These are phyloP conservation scores for Protonibea diacanthus DNA, from an alignment of 2,797 vertebrate genomes.

Conservation along the genomic window DNA sequence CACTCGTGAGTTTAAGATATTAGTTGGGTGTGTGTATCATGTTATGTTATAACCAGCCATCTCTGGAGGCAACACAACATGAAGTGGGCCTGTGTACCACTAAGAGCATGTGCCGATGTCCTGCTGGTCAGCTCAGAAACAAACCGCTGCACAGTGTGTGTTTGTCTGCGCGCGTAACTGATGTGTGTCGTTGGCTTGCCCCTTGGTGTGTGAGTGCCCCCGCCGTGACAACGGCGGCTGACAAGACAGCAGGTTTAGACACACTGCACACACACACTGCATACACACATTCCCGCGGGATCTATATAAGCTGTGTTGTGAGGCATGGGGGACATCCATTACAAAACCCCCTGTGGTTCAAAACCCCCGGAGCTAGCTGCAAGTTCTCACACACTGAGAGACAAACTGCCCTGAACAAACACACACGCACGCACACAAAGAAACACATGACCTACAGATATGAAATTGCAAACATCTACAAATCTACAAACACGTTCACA, in stretches of 20 bases:
- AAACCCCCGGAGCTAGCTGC: conserved; percentile 70
- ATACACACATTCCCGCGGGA: conserved; percentile 54
- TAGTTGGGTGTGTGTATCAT: neutral
- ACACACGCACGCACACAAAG: conserved; percentile 26
- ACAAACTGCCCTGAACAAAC: conserved; percentile 63
- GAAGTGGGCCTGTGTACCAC: conserved; percentile 34
- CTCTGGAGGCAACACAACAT: conserved; percentile 46
- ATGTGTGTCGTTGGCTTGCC: conserved; percentile 54
- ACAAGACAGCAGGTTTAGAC: conserved; percentile 71
- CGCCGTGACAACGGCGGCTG: conserved; percentile 53
- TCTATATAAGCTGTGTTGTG: conserved; percentile 73
- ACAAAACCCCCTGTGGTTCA: conserved; percentile 68
- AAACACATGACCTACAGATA: conserved; percentile 51
- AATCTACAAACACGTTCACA: conserved; percentile 52
- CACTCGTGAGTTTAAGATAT: conserved; percentile 15
- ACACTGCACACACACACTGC: conserved; percentile 21
- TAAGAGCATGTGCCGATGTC: conserved; percentile 42
- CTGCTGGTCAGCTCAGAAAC: conserved; percentile 57
- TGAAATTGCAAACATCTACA: conserved; percentile 54
- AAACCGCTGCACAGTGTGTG: conserved; percentile 38
- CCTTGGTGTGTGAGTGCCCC: conserved; percentile 59
- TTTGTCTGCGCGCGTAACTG: conserved; percentile 28
- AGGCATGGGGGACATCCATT: conserved; percentile 75
- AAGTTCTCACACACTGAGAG: conserved; percentile 72
- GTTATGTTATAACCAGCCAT: conserved; percentile 42